A percentile compares a stretch with the other conserved stretches of the same genome.
phyloP scores from a whole-genome alignment of 2,113 vertebrate species.

The Paracanthobrama guichenoti region DNA sequence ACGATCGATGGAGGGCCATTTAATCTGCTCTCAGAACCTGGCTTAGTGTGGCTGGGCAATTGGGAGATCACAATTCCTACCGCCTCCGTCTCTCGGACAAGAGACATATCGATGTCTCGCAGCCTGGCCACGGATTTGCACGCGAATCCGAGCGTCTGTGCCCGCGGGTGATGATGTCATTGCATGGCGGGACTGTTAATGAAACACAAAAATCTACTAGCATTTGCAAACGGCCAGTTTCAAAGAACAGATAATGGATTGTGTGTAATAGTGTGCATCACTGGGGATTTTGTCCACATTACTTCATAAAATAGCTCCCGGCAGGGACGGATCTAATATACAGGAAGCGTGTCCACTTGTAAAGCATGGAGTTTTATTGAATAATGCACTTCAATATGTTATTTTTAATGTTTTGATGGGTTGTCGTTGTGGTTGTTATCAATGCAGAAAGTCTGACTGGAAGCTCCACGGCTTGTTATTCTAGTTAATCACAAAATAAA shows the following conservation, averaged over 20 bases:
- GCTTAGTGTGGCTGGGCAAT: constrained; percentile 52
- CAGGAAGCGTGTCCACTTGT: not conserved
- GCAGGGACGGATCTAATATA: not conserved
- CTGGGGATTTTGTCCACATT: not conserved
- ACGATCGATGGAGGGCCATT: constrained; percentile 71
- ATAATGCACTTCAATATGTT: not conserved
- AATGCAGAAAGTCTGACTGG: not conserved
- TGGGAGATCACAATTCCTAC: constrained; percentile 48
- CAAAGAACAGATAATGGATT: not conserved
- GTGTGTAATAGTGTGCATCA: not conserved
- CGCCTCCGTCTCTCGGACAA: constrained; percentile 43
- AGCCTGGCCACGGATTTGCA: constrained; percentile 46
- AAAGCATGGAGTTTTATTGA: not conserved
- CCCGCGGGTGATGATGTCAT: not conserved
- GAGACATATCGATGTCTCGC: constrained; percentile 61
- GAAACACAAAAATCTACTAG: not conserved
- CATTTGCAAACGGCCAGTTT: not conserved
- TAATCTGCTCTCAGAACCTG: constrained; percentile 62
- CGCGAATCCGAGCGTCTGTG: constrained; percentile 1
- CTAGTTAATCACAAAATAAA: not conserved
- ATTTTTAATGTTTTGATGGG: not conserved
- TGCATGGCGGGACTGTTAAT: not conserved
- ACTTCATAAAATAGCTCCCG: not conserved
- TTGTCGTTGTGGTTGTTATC: not conserved
- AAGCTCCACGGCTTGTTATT: not conserved